Evolutionary conservation across 1,140 invertebrate species (phyloP), one percentile per base, ranked within the genome.

Genomic region (Eupeodes corollae): DNA sequence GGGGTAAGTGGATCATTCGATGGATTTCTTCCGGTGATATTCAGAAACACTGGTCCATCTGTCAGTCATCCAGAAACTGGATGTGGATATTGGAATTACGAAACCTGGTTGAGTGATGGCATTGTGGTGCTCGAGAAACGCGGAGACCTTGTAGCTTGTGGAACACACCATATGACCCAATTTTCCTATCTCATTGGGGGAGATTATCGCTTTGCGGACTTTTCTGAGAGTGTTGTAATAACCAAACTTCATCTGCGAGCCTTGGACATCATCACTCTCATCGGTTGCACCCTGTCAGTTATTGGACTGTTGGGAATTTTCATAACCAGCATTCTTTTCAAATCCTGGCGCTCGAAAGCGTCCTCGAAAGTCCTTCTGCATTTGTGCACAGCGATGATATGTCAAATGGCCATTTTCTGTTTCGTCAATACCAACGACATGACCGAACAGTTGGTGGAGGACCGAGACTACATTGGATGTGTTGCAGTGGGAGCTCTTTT

Each of bases 311-410:
- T 67, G 12, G 73, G 73, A 14, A 80, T 81, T 41, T 71, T 74
- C 52, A 47, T 78, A 9, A 81, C 78, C 3, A 78, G 74, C 0
- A 50, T 70, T 8, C 39, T 79, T 5, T 80, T 80, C 50, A 67
- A 70, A 40, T 68, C 66, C 14, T 82, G 79, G 77, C 67, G 79
- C 13, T 63, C 71, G 51, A 72, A 78, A 57, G 71, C 75, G 1
- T 76, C 79, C 0, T 80, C 77, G 8, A 77, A 79, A 57, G 72
- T 82, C n/a, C 57, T 81, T 12, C 56, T 81, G 1, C 73, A 81
- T 50, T 68, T 80, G 6, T 74, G 76, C 15, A 52, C 71, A 5
- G 73, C 77, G 5, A 69, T 79, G n/a, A 70, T 72, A 3, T 48
- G 80, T 6, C 77, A 79, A 52, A 70, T 78, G 43, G 47, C 74